Base-by-base conservation (phyloP, 2,113 vertebrate genomes). In the Formicarius rufipectus region DNA sequence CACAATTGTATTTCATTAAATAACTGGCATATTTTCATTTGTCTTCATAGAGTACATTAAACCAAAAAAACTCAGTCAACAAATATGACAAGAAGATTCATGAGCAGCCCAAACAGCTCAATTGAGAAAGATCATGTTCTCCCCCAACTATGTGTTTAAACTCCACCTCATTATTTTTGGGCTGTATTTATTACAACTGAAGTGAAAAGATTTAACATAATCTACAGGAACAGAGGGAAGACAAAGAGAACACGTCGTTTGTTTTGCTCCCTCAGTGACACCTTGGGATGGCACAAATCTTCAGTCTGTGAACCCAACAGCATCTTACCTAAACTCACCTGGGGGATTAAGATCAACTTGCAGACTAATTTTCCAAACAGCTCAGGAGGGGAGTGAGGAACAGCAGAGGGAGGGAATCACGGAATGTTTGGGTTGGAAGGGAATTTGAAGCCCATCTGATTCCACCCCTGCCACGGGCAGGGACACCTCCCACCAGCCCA, bases 261-360 rank as follows among this genome's bases (percentile, higher is more conserved):
- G 19, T 37, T 93, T 66, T 75, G 73, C 67, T 67, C 49, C 69
- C 50, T 89, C 37, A 50, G 16, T 23, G 50, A 59, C n/a, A 83
- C 47, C 66, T 90, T 53, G 64, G 60, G 90, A 91, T 7, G 8
- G 69, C 69, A 82, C 47, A 50, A 49, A 39, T 6, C 64, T 78
- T 64, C 49, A 45, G 87, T 53, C 55, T 59, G 35, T 80, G 60
- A 95, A 71, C 81, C 93, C 79, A 42, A 75, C 8, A 91, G n/a
- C 37, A 81, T 68, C 72, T 73, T 59, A 22, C 71, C 89, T 89
- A 58, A 89, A 97, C 86, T 93, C 75, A 77, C 67, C 89, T 90
- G 73, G 33, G 63, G 95, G 71, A 90, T 93, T 89, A 62, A 84
- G 63, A 93, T 90, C 67, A 87, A 94, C 93, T 89, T 60, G 85